These are phyloP conservation scores for Anableps anableps DNA, from an alignment of 2,797 vertebrate genomes.

Conservation along the genomic window DNA sequence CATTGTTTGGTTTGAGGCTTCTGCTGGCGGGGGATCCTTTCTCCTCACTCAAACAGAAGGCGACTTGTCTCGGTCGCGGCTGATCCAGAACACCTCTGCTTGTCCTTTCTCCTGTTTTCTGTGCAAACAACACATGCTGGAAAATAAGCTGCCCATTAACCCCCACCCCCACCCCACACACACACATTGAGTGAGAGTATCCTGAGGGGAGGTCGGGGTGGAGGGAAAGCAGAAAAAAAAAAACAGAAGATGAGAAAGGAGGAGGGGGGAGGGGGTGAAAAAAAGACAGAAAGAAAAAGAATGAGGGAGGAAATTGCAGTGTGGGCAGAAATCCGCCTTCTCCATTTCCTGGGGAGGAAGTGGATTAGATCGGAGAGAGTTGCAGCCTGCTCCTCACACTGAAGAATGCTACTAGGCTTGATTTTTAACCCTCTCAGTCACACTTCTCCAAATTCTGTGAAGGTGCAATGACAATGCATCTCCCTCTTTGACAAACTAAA, in stretches of 20 bases:
- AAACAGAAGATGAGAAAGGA: conserved; percentile 5
- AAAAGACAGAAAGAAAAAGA: conserved; percentile 69
- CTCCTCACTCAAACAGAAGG: conserved; percentile 27
- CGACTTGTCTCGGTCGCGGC: conserved; percentile 31
- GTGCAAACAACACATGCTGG: conserved; percentile 59
- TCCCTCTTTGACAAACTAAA: background rate
- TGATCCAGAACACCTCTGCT: conserved; percentile 49
- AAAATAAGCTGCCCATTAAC: conserved; percentile 72
- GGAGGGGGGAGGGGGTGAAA: background rate
- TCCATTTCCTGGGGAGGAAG: conserved; percentile 95
- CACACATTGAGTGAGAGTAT: conserved; percentile 47
- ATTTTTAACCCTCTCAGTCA: conserved; percentile 57
- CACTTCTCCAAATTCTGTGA: background rate
- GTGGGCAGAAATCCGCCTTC: conserved; percentile 91
- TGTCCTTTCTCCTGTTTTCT: conserved; percentile 46
- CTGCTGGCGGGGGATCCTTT: conserved; percentile 15
- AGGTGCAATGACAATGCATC: background rate
- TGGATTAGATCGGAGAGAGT: conserved; percentile 79
- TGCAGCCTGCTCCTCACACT: conserved; percentile 71
- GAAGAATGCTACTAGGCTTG: conserved; percentile 68
- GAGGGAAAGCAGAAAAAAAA: background rate
- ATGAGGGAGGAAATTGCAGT: conserved; percentile 92
- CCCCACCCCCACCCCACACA: conserved; percentile 8
- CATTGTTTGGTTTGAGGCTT: conserved; percentile 44
- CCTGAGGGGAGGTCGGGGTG: conserved; percentile 29